Base-by-base conservation (phyloP, 2,113 vertebrate species). In the Ursus arctos region DNA sequence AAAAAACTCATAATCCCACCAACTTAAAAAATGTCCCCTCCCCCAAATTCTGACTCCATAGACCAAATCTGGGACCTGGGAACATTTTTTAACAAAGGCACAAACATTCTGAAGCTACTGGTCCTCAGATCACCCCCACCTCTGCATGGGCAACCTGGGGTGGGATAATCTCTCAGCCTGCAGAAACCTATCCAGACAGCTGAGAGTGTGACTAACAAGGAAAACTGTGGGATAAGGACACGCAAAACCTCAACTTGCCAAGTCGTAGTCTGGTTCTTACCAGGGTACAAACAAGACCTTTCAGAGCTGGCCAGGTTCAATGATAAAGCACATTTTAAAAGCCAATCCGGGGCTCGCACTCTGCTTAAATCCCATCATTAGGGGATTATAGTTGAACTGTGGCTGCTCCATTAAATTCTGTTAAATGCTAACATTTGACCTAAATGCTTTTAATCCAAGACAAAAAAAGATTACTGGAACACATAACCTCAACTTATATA, bases 301-400 rank as follows among this genome's bases (percentile, higher is more conserved):
- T 77, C 65, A 88, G 69, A 94, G 57, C n/a, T 5, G 2, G 76
- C 85, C 77, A 96, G 77, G 72, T 86, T 91, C 59, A 77, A 79
- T 89, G 93, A 97, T 53, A 67, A 97, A 89, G 93, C 79, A 89
- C 57, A 94, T 95, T 98, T 86, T 71, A 72, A 93, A 97, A 94
- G 84, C 59, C 84, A 89, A 95, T 74, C 61, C 21, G 10, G 49
- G 33, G 59, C 87, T 91, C 74, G 7, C 57, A 28, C 63, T 67
- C 47, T 81, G 49, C 63, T 69, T 94, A 96, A 95, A 97, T 88
- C 90, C 90, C 71, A 93, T 96, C 80, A 96, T 96, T 85, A 96
- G 24, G 3, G 57, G 86, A 97, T 98, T 97, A 96, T 1, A 61
- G 72, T 22, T 82, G 40, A 94, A 95, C 59, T 77, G 40, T 49